A percentile compares a stretch with the other conserved stretches of the same genome.
phyloP scores from a whole-genome alignment of 2,113 vertebrate genomes.

The Pantherophis guttatus region DNA sequence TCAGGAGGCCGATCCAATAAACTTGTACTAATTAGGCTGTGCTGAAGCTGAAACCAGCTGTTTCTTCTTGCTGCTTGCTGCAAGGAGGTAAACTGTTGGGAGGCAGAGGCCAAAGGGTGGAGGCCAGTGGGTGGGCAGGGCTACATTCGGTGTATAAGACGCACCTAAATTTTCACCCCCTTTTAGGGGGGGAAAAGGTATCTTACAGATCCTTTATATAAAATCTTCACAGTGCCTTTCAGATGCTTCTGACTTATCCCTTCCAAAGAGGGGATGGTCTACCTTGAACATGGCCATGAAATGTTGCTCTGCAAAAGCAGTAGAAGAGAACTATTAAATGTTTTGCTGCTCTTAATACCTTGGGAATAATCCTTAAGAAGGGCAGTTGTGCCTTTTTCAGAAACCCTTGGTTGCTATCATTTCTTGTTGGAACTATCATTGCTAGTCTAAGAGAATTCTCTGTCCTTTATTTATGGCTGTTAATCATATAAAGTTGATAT shows the following conservation, averaged over 20 bases:
- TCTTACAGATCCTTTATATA: background rate
- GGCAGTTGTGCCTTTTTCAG: background rate
- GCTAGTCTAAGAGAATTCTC: background rate
- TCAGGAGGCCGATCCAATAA: too few relatives aligned
- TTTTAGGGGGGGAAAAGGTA: too few relatives aligned
- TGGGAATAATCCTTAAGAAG: background rate
- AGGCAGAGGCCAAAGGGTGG: too few relatives aligned
- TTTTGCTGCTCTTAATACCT: background rate
- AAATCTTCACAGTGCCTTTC: background rate
- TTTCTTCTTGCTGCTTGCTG: too few relatives aligned
- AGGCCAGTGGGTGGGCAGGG: too few relatives aligned
- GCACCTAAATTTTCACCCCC: too few relatives aligned
- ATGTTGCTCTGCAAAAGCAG: background rate
- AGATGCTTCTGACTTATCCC: background rate
- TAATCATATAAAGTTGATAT: background rate
- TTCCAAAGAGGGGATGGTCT: background rate
- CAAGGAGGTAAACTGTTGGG: too few relatives aligned
- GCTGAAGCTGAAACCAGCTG: too few relatives aligned
- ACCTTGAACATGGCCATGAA: background rate
- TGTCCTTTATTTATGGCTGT: background rate
- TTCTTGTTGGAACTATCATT: background rate
- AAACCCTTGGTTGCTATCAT: background rate
- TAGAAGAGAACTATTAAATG: background rate
- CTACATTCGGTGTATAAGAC: too few relatives aligned
- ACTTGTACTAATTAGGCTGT: too few relatives aligned